These are phyloP conservation scores for Ammodytes marinus DNA, from an alignment of 2,113 vertebrate genomes.

Conservation along the genomic window DNA sequence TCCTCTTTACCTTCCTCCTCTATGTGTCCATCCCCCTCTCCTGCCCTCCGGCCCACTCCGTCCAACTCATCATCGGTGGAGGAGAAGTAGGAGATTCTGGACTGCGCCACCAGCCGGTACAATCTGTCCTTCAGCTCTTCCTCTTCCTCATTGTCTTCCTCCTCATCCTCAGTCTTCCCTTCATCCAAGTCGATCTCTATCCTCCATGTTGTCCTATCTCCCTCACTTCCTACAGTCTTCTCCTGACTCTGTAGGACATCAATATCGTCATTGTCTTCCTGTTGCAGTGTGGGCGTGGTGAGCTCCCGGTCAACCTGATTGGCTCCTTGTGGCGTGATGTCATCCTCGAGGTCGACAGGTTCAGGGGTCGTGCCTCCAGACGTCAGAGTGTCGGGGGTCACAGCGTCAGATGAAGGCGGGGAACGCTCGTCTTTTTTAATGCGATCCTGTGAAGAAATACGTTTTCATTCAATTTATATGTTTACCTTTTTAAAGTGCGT, in stretches of 20 bases:
- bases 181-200: slow-evolving; percentile 43
- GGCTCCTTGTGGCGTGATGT: slow-evolving; percentile 12
- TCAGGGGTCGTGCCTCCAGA: slow-evolving; percentile 70
- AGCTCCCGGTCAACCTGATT: slow-evolving; percentile 48
- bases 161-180: slow-evolving; percentile 30
- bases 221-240: background rate
- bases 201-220: slow-evolving; percentile 17
- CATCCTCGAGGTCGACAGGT: slow-evolving; percentile 11
- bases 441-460: slow-evolving; percentile 53
- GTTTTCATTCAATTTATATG: background rate
- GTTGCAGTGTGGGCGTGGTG: slow-evolving; percentile 28
- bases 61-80: slow-evolving; percentile 68
- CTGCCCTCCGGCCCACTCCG: slow-evolving; percentile 47
- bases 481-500: too few relatives aligned
- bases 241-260: slow-evolving; percentile 10
- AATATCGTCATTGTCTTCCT: background rate
- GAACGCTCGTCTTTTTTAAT: slow-evolving; percentile 33
- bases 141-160: slow-evolving; percentile 20
- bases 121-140: slow-evolving; percentile 59
- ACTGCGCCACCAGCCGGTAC: slow-evolving; percentile 63
- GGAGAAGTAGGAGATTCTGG: slow-evolving; percentile 63
- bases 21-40: slow-evolving; percentile 29
- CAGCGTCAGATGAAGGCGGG: slow-evolving; percentile 42
- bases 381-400: slow-evolving; percentile 74
- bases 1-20: slow-evolving; percentile 24